These are phyloP conservation scores for Cartodere bifasciata DNA, from an alignment of 2,888 invertebrate species.

Conservation along the genomic window DNA sequence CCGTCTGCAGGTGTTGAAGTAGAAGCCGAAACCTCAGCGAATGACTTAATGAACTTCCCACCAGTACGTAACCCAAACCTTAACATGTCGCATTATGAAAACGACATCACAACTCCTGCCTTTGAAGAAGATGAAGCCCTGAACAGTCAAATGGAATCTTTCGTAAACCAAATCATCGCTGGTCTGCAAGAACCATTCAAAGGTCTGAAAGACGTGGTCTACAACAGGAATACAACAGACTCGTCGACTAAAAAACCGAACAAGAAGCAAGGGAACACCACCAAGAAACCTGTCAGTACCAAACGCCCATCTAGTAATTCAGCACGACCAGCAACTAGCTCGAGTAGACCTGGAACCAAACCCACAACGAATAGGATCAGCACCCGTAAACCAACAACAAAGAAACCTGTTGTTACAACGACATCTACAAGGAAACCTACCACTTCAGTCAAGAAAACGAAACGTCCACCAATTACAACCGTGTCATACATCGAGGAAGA, in stretches of 20 bases:
- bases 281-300: conserved; percentile 21
- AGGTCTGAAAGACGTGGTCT: conserved; percentile 64
- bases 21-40: conserved; percentile 46
- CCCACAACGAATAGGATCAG: conserved; percentile 25
- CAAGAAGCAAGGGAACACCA: conserved; percentile 26
- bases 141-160: conserved; percentile 66
- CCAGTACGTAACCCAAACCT: conserved; percentile 75
- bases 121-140: conserved; percentile 65
- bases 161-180: conserved; percentile 73
- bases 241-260: conserved; percentile 29
- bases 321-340: conserved; percentile 13
- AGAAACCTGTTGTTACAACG: conserved; percentile 30
- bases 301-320: conserved; percentile 11
- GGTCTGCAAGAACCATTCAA: conserved; percentile 74
- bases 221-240: conserved; percentile 36
- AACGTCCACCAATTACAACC: conserved; percentile 21
- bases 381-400: conserved; percentile 26
- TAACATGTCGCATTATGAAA: conserved; percentile 51
- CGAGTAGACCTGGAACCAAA: conserved; percentile 18
- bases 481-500: conserved; percentile 32
- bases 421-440: conserved; percentile 26
- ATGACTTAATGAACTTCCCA: conserved; percentile 68
- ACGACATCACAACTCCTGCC: conserved; percentile 62
- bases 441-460: conserved; percentile 27
- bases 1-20: conserved; percentile 40